These are phyloP conservation scores for Cerceris rybyensis DNA, from an alignment of 2,888 invertebrate genomes.

Conservation along the genomic window DNA sequence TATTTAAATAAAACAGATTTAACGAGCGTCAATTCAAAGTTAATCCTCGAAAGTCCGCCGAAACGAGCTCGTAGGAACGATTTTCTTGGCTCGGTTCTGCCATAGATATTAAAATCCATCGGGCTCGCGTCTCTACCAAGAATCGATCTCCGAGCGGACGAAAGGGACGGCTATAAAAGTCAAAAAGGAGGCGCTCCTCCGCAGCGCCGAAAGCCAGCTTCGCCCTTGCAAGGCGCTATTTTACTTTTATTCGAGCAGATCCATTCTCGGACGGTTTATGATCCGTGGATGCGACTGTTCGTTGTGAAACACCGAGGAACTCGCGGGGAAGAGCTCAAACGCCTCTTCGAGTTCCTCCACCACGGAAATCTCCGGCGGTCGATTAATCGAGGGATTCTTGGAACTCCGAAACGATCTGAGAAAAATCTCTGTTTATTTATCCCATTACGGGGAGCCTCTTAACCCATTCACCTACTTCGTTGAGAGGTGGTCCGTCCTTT, in stretches of 20 bases:
- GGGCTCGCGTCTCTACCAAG: constrained; percentile 65
- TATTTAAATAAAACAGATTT: not conserved
- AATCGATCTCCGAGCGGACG: constrained; percentile 64
- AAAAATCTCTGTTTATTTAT: constrained; percentile 3
- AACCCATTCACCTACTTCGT: not conserved
- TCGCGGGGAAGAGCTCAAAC: not conserved
- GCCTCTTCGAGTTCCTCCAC: not conserved
- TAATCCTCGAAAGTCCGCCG: not conserved
- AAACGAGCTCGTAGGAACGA: constrained; percentile 16
- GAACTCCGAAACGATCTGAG: not conserved
- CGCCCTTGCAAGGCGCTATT: constrained; percentile 42
- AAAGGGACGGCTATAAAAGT: constrained; percentile 69
- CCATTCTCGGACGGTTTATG: constrained; percentile 54
- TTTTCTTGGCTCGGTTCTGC: constrained; percentile 59
- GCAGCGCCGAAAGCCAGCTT: constrained; percentile 46
- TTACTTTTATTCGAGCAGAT: constrained; percentile 63
- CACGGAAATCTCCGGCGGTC: constrained; percentile 5
- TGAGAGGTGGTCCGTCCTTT: not conserved
- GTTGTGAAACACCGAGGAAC: constrained; percentile 23
- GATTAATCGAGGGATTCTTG: constrained; percentile 1
- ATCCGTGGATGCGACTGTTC: constrained; percentile 32
- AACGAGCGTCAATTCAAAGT: not conserved
- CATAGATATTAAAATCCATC: constrained; percentile 71
- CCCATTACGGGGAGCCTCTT: constrained; percentile 1
- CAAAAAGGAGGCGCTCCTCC: constrained; percentile 30